Evolutionary conservation across 2,888 invertebrate species (phyloP).

Genomic region (Mactromeris polynyma): DNA sequence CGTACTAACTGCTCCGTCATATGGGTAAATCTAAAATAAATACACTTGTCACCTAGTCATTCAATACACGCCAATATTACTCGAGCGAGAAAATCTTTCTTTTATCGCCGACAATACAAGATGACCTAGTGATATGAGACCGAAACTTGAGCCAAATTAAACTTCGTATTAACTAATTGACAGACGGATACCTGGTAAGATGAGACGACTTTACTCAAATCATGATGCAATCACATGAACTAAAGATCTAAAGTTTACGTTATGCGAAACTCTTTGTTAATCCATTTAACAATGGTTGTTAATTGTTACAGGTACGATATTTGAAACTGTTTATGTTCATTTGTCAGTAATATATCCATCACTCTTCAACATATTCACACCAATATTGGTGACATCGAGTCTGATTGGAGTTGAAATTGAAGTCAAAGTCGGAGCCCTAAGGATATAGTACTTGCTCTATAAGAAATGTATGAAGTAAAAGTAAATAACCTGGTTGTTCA

Average conservation of each 20-base stretch:
- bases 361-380: neutral
- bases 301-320: constrained; percentile 8
- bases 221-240: neutral
- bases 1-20: neutral
- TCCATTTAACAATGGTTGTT: constrained; percentile 1
- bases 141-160: constrained; percentile 29
- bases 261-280: neutral
- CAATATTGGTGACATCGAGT: neutral
- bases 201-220: neutral
- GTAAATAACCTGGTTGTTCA: too few relatives aligned
- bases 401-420: neutral
- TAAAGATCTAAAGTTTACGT: neutral
- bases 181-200: neutral
- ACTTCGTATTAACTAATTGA: neutral
- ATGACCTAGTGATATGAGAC: neutral
- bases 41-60: neutral
- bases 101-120: neutral
- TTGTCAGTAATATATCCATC: neutral
- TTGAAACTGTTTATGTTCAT: neutral
- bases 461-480: too few relatives aligned
- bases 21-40: neutral
- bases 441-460: neutral
- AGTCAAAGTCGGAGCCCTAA: neutral
- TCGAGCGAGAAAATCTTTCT: constrained; percentile 8
- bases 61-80: constrained; percentile 2